These are phyloP conservation scores for Euschistus heros DNA, from an alignment of 1,140 invertebrate species.

Conservation along the genomic window DNA sequence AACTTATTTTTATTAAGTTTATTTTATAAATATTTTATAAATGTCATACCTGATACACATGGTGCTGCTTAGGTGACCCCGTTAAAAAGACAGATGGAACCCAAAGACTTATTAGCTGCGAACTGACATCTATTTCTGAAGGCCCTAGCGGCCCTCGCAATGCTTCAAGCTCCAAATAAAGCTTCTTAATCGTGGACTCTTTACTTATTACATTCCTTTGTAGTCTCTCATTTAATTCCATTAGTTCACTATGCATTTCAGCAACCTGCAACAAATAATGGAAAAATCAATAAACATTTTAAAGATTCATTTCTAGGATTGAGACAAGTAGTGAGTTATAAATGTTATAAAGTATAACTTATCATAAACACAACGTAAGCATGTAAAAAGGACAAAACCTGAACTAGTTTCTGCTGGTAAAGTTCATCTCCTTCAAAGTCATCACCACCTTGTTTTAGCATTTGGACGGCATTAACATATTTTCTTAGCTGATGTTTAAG, in stretches of 20 bases:
- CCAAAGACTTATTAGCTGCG: conserved; percentile 71
- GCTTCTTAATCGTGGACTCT: conserved; percentile 44
- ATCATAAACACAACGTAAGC: no score
- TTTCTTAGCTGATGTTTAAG: conserved; percentile 80
- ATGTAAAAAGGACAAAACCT: conserved; percentile 34
- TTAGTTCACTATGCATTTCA: conserved; percentile 90
- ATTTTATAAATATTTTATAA: background rate
- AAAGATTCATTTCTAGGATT: no score
- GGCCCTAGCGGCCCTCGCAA: conserved; percentile 52
- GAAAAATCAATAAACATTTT: background rate
- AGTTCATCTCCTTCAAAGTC: conserved; percentile 56
- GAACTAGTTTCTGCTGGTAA: conserved; percentile 81
- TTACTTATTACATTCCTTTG: conserved; percentile 40
- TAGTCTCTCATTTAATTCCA: conserved; percentile 78
- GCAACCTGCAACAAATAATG: conserved; percentile 51
- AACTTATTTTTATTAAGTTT: no score
- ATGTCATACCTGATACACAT: conserved; percentile 78
- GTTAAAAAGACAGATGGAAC: conserved; percentile 83
- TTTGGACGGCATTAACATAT: conserved; percentile 81
- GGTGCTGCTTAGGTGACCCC: conserved; percentile 64
- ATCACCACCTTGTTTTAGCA: conserved; percentile 48
- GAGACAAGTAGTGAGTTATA: no score
- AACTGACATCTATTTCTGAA: conserved; percentile 33
- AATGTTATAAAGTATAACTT: no score
- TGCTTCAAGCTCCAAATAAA: conserved; percentile 55